phyloP scores from a whole-genome alignment of 2,888 invertebrate genomes.

The Siphlonurus alternatus region DNA sequence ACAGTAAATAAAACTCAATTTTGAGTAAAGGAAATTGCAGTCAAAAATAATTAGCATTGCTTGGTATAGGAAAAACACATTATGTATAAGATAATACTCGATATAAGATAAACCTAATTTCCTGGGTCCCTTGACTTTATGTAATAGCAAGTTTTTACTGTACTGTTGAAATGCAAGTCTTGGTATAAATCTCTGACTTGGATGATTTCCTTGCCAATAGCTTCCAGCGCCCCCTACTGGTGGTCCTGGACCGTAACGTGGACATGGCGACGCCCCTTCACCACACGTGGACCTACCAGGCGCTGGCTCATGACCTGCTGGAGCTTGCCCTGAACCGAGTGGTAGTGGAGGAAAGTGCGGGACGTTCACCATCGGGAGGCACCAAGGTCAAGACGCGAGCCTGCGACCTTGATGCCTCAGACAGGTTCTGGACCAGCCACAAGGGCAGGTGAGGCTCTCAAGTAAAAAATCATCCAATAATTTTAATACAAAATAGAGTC shows the following conservation, averaged over 20 bases:
- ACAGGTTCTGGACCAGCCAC: constrained; percentile 84
- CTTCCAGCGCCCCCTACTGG: constrained; percentile 83
- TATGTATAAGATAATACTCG: too few species aligned
- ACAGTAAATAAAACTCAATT: too few species aligned
- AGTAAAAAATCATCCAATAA: too few species aligned
- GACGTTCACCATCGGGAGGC: constrained; percentile 36
- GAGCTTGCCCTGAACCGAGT: constrained; percentile 80
- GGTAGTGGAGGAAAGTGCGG: constrained; percentile 44
- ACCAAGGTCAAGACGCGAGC: constrained; percentile 62
- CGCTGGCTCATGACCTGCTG: constrained; percentile 88
- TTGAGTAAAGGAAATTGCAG: not conserved
- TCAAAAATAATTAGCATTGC: not conserved
- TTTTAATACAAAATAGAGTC: too few species aligned
- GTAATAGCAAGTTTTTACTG: too few species aligned
- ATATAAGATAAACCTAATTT: too few species aligned
- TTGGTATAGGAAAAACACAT: too few species aligned
- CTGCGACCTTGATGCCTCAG: constrained; percentile 78
- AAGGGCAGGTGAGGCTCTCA: constrained; percentile 65
- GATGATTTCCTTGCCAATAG: not conserved
- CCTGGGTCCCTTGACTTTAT: too few species aligned
- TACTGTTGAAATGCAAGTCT: too few species aligned
- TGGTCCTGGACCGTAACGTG: constrained; percentile 82
- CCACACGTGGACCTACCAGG: constrained; percentile 99
- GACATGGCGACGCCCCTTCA: constrained; percentile 97
- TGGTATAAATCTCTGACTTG: too few species aligned